Evolutionary conservation across 2,888 invertebrate genomes (phyloP), one percentile per base, ranked within the genome.

Genomic region (Ectobius pallidus): DNA sequence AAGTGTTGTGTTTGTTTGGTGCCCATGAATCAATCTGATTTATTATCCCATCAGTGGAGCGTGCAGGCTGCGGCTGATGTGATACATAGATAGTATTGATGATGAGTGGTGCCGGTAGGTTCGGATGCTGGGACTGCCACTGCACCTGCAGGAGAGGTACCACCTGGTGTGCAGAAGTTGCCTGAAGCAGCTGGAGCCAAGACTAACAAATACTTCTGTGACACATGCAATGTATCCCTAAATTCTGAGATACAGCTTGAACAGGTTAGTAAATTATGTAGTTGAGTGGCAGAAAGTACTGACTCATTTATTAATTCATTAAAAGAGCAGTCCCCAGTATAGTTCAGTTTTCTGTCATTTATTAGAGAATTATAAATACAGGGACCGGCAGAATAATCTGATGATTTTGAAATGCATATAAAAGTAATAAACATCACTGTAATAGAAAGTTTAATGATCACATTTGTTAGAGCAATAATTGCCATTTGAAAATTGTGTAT

Each of bases 11-110:
- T 73, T 42, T 73, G 20, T 71, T 71, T 71, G 34, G 55, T 73
- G 55, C 67, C 55, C 30, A 70, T 74, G 65, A 68, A 72, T 74
- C 73, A 73, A 73, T 68, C 75, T 75, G 72, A 73, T 75, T 75
- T 75, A 75, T 73, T 72, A 75, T 75, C 73, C 69, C 75, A 73
- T 75, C 75, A 73, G 75, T 61, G 32, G 22, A 34, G 73, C 61
- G 30, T 20, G 62, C 30, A 49, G 52, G 42, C 20, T 20, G 61
- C 20, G 30, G 61, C 69, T 75, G 73, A 75, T 82, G 84, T 82
- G 84, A 83, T 84, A 83, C 79, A 83, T 83, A 83, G 83, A 83
- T 83, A 83, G 83, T 82, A 81, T 84, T 84, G 84, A 84, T 83
- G 68, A 71, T 69, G 71, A 69, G 63, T 75, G 73, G 69, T 74